Conservation (phyloP, 2,888 invertebrate genomes). For the Orchesellides sinensis region DNA sequence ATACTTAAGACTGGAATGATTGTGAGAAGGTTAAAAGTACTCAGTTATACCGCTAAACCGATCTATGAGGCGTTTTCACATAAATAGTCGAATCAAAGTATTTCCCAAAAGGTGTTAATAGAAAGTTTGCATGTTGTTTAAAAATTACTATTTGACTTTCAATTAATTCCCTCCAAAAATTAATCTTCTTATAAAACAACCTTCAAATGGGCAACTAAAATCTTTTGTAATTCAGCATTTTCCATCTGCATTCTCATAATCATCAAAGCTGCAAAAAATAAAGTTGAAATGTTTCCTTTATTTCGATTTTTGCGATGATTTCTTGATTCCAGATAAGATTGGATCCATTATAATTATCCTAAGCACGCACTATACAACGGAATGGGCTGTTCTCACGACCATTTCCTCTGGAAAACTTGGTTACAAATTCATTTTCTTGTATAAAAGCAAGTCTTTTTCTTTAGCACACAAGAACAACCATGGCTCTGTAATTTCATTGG, state of each 20-base stretch:
- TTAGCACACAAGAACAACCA: too few species aligned
- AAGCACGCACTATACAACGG: conserved; percentile 37
- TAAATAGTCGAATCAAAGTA: too few species aligned
- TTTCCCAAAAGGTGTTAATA: conserved; percentile 38
- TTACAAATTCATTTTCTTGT: conserved; percentile 1
- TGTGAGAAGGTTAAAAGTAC: too few species aligned
- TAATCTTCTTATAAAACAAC: too few species aligned
- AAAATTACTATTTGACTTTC: conserved; percentile 35
- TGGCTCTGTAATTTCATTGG: too few species aligned
- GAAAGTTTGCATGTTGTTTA: conserved; percentile 59
- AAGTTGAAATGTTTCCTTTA: conserved; percentile 12
- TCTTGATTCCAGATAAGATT: conserved; percentile 47
- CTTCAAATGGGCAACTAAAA: too few species aligned
- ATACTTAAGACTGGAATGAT: too few species aligned
- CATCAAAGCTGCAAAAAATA: background rate
- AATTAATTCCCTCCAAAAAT: conserved; percentile 26
- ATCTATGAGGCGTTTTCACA: too few species aligned
- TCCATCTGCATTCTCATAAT: too few species aligned
- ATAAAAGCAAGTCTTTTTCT: background rate
- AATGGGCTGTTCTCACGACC: conserved; percentile 29
- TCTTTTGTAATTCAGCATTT: too few species aligned
- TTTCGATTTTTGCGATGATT: conserved; percentile 39
- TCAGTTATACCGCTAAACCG: too few species aligned
- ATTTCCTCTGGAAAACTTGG: conserved; percentile 3
- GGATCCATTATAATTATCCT: conserved; percentile 27